phyloP scores from a whole-genome alignment of 2,888 invertebrate genomes.

The Bombylius discolor region DNA sequence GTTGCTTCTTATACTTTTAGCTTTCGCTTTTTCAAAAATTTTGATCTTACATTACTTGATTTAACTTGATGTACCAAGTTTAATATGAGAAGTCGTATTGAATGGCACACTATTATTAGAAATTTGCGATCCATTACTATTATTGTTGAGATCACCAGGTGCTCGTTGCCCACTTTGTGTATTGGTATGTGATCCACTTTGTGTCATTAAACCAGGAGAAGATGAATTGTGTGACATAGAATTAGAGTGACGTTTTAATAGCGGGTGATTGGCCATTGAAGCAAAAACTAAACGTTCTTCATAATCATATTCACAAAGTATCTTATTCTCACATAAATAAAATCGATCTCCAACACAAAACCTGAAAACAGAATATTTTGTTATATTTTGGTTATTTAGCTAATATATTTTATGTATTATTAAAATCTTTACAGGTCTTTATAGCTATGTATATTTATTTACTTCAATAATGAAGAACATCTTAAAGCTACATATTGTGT shows the following conservation, averaged over 20 bases:
- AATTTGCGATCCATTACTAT: slow-evolving; percentile 31
- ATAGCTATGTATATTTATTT: too few species aligned
- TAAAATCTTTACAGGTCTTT: too few species aligned
- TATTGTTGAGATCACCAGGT: slow-evolving; percentile 32
- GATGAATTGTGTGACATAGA: slow-evolving; percentile 33
- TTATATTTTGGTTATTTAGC: neutral
- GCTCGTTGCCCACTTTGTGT: slow-evolving; percentile 29
- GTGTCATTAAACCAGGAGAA: slow-evolving; percentile 3
- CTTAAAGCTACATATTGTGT: too few species aligned
- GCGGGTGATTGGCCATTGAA: slow-evolving; percentile 83
- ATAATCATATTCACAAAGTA: slow-evolving; percentile 95
- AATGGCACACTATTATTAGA: slow-evolving; percentile 27
- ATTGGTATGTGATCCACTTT: slow-evolving; percentile 18
- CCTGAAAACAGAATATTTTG: slow-evolving; percentile 42
- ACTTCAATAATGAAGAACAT: too few species aligned
- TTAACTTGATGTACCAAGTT: slow-evolving; percentile 37
- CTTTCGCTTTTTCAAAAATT: neutral
- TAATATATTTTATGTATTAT: too few species aligned
- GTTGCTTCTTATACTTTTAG: neutral
- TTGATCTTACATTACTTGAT: slow-evolving; percentile 4
- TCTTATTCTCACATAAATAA: slow-evolving; percentile 94
- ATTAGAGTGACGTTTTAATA: slow-evolving; percentile 35
- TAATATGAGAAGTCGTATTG: slow-evolving; percentile 32
- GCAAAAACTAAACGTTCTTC: slow-evolving; percentile 92
- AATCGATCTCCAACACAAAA: slow-evolving; percentile 97